Percentiles rank a stretch among this genome's conserved stretches.
Evolutionary conservation across 1,140 invertebrate genomes (phyloP).

Genomic region (Bombus consobrinus): DNA sequence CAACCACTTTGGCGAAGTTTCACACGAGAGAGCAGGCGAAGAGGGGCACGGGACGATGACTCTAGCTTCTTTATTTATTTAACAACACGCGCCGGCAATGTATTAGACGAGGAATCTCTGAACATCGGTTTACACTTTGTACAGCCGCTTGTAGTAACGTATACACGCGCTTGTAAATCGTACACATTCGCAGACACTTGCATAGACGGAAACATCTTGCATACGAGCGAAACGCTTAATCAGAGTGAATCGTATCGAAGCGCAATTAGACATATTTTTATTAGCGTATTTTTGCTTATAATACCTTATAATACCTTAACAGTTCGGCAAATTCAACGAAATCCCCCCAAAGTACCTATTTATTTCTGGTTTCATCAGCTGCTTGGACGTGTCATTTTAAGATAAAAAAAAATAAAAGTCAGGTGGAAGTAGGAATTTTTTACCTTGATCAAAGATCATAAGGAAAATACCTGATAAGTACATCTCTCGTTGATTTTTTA

Average conservation of each 20-base stretch:
- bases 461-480: no score
- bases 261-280: neutral
- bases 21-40: neutral
- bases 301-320: neutral
- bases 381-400: no score
- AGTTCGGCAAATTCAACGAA: neutral
- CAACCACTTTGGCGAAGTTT: conserved; percentile 34
- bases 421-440: no score
- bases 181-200: neutral
- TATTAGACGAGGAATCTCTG: conserved; percentile 42
- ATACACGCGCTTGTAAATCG: neutral
- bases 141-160: neutral
- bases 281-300: neutral
- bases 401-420: no score
- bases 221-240: neutral
- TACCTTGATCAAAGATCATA: no score
- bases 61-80: conserved; percentile 55
- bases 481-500: no score
- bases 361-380: neutral
- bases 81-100: conserved; percentile 53
- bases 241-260: neutral
- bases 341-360: neutral
- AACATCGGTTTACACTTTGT: conserved; percentile 33
- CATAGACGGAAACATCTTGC: neutral
- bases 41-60: neutral